These are phyloP conservation scores for Aphidoletes aphidimyza DNA, from an alignment of 2,888 invertebrate species.

Conservation along the genomic window DNA sequence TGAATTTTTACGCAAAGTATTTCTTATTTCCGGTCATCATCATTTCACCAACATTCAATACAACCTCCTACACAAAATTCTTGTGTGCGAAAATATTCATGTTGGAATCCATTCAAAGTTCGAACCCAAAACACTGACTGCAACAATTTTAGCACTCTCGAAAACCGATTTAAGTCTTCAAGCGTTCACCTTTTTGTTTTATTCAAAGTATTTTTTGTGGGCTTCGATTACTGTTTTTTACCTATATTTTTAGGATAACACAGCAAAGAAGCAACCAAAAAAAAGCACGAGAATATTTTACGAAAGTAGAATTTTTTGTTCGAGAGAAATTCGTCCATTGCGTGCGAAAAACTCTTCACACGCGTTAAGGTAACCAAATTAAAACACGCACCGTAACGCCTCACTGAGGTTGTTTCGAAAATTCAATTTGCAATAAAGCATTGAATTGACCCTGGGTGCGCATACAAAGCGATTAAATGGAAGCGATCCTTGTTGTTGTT, in stretches of 20 bases:
- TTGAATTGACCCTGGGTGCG: slow-evolving; percentile 9
- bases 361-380: slow-evolving; percentile 48
- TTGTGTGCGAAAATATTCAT: slow-evolving; percentile 10
- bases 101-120: background rate
- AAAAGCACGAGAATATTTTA: background rate
- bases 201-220: background rate
- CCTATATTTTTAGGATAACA: background rate
- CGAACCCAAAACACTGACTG: background rate
- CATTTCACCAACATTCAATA: background rate
- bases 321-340: background rate
- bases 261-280: background rate
- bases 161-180: background rate
- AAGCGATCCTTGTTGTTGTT: background rate
- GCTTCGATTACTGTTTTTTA: background rate
- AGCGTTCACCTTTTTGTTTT: background rate
- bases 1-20: slow-evolving; percentile 24
- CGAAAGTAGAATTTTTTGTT: background rate
- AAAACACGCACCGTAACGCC: slow-evolving; percentile 1
- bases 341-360: slow-evolving; percentile 27
- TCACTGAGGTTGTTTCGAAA: slow-evolving; percentile 9
- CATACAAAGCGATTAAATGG: slow-evolving; percentile 52
- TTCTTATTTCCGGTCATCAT: slow-evolving; percentile 45
- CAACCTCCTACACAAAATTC: too few species aligned
- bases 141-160: background rate
- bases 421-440: slow-evolving; percentile 53